Conservation (phyloP, 2,113 vertebrate species). For the Laticauda laticaudata region DNA sequence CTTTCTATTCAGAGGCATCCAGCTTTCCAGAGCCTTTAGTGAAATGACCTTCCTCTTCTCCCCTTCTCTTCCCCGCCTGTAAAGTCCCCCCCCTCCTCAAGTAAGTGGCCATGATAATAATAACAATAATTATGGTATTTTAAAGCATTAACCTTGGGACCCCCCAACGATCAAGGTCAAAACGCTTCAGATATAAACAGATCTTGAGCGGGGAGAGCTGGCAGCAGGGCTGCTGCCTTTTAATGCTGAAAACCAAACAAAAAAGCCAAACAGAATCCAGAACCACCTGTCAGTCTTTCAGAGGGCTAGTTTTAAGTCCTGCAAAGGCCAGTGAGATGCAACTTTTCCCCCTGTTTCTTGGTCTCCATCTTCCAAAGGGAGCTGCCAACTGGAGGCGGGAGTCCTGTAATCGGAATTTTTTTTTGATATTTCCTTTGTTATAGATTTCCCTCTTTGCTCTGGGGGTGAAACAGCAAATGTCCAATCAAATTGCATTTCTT, state of each 20-base stretch:
- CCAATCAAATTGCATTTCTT: background rate
- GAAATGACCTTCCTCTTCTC: background rate
- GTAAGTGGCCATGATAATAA: background rate
- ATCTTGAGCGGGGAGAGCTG: background rate
- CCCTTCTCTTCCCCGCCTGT: background rate
- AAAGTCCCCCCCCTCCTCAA: background rate
- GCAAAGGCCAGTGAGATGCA: too few species aligned
- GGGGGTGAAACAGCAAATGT: background rate
- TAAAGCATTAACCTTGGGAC: background rate
- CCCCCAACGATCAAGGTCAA: background rate
- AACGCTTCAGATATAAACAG: background rate
- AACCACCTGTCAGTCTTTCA: background rate
- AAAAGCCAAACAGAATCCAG: background rate
- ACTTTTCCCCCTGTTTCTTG: too few species aligned
- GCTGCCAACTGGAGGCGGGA: background rate
- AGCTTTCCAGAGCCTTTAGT: background rate
- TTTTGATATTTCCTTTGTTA: background rate
- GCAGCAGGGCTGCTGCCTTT: background rate
- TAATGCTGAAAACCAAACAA: background rate
- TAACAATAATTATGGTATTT: background rate
- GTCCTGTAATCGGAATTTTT: background rate
- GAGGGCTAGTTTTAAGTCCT: background rate
- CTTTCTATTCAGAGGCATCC: background rate
- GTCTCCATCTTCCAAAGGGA: background rate
- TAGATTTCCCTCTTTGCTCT: background rate